phyloP scores from a whole-genome alignment of 2,797 vertebrate species.

The Scarus forsteni region DNA sequence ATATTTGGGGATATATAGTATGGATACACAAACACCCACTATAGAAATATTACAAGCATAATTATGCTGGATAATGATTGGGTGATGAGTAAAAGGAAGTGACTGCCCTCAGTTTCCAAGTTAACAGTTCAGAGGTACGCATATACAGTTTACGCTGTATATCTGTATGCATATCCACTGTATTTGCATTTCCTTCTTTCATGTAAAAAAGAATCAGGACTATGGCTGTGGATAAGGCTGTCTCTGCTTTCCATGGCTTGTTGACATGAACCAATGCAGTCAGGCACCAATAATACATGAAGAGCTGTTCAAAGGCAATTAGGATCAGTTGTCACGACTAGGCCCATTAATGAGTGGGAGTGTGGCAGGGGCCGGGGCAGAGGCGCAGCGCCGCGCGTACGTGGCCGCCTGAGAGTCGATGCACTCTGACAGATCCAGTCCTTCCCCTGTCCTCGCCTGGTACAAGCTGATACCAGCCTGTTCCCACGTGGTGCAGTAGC shows the following conservation, averaged over 20 bases:
- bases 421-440: constrained; percentile 96
- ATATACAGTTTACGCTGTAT: constrained; percentile 41
- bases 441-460: constrained; percentile 93
- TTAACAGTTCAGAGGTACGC: background rate
- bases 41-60: too few relatives aligned
- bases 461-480: constrained; percentile 93
- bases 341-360: constrained; percentile 95
- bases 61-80: too few relatives aligned
- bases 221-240: constrained; percentile 79
- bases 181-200: constrained; percentile 9
- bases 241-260: constrained; percentile 87
- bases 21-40: too few relatives aligned
- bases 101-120: background rate
- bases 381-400: constrained; percentile 60
- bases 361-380: constrained; percentile 87
- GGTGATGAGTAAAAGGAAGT: too few relatives aligned
- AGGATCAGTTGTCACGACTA: constrained; percentile 97
- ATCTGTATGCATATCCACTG: constrained; percentile 10
- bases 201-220: constrained; percentile 58
- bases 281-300: constrained; percentile 98
- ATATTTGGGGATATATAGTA: too few relatives aligned
- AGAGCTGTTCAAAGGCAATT: constrained; percentile 97
- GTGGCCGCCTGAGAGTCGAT: constrained; percentile 84
- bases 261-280: constrained; percentile 94
- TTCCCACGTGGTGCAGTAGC: constrained; percentile 87